Base-by-base conservation (phyloP, 2,888 invertebrate genomes). In the Luperina testacea region DNA sequence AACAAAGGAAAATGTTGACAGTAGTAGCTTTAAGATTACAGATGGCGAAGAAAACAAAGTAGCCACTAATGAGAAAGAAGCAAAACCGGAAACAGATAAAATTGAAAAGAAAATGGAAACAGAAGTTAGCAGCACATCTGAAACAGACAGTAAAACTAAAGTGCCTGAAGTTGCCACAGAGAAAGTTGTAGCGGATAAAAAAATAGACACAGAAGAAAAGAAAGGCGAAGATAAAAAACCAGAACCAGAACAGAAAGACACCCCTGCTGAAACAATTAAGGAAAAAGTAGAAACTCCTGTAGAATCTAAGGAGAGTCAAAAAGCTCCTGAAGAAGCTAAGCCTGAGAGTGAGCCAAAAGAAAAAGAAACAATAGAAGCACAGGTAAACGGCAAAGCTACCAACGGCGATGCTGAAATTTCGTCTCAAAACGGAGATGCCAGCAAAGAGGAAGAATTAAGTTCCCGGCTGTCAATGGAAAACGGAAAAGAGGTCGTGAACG, bases 401-500 rank as follows among this genome's bases (percentile, higher is more conserved):
- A 95, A 96, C 71, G 95, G 96, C 11, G 92, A 94, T 67, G 77
- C 91, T 4, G 90, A 91, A 72, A 83, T 87, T 9, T 90, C 91
- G 6, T 93, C 92, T 83, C 83, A 94, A 80, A 96, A 96, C 72
- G 96, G 96, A 11, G 93, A 95, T 75, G 87, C 93, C 8, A 93
- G 91, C 80, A 94, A 94, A 86, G 91, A 92, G 11, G 94, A 94
- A 57, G 95, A 95, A 84, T 88, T 96, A 83, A 95, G 90, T 78
- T 92, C 95, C 51, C 92, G 95, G 81, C 92, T 95, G 70, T 92
- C 95, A n/a, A 95, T 94, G 53, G 95, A 95, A 78, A 95, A 95
- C 63, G 94, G 94, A 0, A 93, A 95, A 82, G 93, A 93, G 65
- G 86, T 77, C 27, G 91, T 93, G 27, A 95, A 94, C 75, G 93